Percentiles rank a stretch among this genome's conserved stretches.
Evolutionary conservation across 2,797 vertebrate genomes (phyloP).

Genomic region (Enteromius argenteus): DNA sequence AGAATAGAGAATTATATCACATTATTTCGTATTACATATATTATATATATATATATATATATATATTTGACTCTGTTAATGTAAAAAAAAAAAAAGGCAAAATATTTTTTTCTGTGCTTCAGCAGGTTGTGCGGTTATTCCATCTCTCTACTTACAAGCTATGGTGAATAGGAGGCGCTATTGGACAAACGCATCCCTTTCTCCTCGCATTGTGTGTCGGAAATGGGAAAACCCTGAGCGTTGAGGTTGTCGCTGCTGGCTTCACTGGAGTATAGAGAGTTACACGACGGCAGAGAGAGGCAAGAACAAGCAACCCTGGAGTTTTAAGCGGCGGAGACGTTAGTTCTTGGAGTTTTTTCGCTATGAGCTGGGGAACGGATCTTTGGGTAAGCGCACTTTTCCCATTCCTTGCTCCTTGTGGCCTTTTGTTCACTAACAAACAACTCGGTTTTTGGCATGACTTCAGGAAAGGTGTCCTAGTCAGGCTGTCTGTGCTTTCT

Average conservation of each 20-base stretch:
- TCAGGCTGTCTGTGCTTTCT: slow-evolving; percentile 64
- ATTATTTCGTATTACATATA: background rate
- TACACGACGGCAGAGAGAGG: slow-evolving; percentile 52
- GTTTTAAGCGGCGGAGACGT: slow-evolving; percentile 68
- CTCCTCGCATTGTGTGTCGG: slow-evolving; percentile 19
- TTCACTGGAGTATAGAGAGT: slow-evolving; percentile 32
- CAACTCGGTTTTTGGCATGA: slow-evolving; percentile 43
- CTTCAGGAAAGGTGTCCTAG: slow-evolving; percentile 68
- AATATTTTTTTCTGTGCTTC: background rate
- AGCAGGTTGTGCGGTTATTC: background rate
- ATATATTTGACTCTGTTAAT: background rate
- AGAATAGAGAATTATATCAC: background rate
- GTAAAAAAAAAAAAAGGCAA: background rate
- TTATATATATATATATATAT: background rate
- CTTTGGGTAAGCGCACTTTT: slow-evolving; percentile 81
- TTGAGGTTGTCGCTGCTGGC: slow-evolving; percentile 38
- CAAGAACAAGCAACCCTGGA: slow-evolving; percentile 55
- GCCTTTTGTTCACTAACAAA: slow-evolving; percentile 47
- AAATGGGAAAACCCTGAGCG: slow-evolving; percentile 47
- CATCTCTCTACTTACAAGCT: background rate
- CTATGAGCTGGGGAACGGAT: slow-evolving; percentile 89
- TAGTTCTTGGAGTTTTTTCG: slow-evolving; percentile 69
- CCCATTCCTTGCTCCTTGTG: background rate
- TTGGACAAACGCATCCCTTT: slow-evolving; percentile 7
- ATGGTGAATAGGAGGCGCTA: slow-evolving; percentile 1